A percentile compares a stretch with the other conserved stretches of the same genome.
phyloP scores from a whole-genome alignment of 2,113 vertebrate species.

The Butastur rufipennis region DNA sequence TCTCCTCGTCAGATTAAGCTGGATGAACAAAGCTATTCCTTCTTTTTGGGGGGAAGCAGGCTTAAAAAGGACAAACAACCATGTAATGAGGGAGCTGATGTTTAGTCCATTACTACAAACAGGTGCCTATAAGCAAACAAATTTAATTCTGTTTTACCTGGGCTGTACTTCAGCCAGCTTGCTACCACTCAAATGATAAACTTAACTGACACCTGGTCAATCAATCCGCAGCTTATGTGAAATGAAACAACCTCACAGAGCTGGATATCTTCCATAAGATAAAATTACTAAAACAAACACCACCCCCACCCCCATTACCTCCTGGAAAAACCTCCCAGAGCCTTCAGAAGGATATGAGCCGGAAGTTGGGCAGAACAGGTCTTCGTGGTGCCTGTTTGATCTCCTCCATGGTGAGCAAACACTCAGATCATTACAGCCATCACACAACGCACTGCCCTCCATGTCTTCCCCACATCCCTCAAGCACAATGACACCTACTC shows the following conservation, averaged over 20 bases:
- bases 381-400: background rate
- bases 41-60: background rate
- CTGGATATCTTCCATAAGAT: background rate
- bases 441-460: background rate
- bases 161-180: background rate
- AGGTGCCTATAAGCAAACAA: background rate
- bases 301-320: accelerated
- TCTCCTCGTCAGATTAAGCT: background rate
- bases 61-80: background rate
- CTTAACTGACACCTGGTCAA: background rate
- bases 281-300: background rate
- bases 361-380: background rate
- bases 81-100: background rate
- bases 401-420: background rate
- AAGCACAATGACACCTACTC: background rate
- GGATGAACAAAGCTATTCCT: background rate
- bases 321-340: background rate
- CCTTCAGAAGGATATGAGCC: background rate
- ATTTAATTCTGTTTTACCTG: background rate
- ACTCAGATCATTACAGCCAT: background rate
- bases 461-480: background rate
- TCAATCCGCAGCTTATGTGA: background rate
- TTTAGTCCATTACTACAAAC: background rate
- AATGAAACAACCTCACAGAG: background rate
- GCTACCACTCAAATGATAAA: background rate